Conservation (phyloP, 2,113 vertebrate species). For the Trochalopteron elliotii region DNA sequence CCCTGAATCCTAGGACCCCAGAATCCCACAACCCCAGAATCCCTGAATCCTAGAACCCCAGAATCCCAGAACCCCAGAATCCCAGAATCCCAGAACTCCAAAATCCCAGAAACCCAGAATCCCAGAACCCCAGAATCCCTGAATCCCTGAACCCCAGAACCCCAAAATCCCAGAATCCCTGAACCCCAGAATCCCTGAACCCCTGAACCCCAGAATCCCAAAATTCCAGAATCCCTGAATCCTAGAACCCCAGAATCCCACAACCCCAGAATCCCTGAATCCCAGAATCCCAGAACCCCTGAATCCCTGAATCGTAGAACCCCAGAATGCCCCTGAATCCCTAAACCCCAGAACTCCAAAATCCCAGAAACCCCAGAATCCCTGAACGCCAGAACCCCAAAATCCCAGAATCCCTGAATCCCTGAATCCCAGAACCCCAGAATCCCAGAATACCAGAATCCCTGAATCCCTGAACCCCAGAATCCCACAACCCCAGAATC, state of each 20-base stretch:
- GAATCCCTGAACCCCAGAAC: not conserved
- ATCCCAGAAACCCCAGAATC: not conserved
- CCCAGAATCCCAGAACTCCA: not conserved
- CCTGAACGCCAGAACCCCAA: no score
- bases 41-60: not conserved
- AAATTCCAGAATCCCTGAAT: no score
- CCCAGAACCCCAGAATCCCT: not conserved
- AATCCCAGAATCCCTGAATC: no score
- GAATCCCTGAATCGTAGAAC: no score
- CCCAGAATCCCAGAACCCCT: no score
- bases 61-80: not conserved
- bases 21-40: no score
- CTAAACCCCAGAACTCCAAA: no score
- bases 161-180: not conserved
- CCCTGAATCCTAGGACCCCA: no score
- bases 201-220: not conserved
- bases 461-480: not conserved
- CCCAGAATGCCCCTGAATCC: not conserved
- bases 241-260: no score
- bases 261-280: no score
- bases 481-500: not conserved
- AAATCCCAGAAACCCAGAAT: no score
- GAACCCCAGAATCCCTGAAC: rapidly evolving
- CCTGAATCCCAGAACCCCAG: not conserved
- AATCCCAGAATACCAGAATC: not conserved